Evolutionary conservation across 1,140 invertebrate species (phyloP), one percentile per base, ranked within the genome.

Genomic region (Drosophila subobscura): DNA sequence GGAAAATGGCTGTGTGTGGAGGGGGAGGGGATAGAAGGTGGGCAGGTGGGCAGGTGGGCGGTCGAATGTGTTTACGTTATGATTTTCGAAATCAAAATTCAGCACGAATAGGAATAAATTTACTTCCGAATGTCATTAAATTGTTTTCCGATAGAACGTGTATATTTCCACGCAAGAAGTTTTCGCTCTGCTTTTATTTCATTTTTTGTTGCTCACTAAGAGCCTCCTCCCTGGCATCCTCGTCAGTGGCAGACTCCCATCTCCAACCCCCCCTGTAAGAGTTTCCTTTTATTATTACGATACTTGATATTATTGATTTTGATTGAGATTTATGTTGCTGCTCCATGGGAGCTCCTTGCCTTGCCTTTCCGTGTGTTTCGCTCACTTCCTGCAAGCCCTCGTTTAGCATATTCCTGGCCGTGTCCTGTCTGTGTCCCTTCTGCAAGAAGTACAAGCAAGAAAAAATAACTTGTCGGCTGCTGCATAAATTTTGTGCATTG

Each of bases 71-170:
- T 90, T 90, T 86, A 83, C 76, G 88, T 88, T 90, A 88, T 90
- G 88, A 90, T 84, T 89, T 90, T 90, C 79, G 63, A 84, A 90
- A 90, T 90, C 89, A 90, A 86, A 91, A 91, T 91, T 91, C 89
- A 90, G 79, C 89, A 89, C 89, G 89, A 90, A 84, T 80, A 79
- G 76, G 79, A 83, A 89, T 91, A 86, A 88, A 90, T 91, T 89
- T 86, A 91, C 89, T 90, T 91, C 89, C 89, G 89, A 89, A 89
- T 91, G 81, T 89, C 89, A 90, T 91, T 91, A 90, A 90, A 91
- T 91, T 86, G 81, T 90, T 90, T 91, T 91, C 89, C 89, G 89
- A 91, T 90, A 90, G 77, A 90, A 90, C 77, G 85, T 86, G 83
- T 86, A 88, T 83, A 86, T 86, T 86, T 88, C 33, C 78, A 88